A percentile compares a stretch with the other conserved stretches of the same genome.
These are phyloP conservation scores for Spilarctia lutea DNA, from an alignment of 2,888 invertebrate genomes.

Conservation along the genomic window DNA sequence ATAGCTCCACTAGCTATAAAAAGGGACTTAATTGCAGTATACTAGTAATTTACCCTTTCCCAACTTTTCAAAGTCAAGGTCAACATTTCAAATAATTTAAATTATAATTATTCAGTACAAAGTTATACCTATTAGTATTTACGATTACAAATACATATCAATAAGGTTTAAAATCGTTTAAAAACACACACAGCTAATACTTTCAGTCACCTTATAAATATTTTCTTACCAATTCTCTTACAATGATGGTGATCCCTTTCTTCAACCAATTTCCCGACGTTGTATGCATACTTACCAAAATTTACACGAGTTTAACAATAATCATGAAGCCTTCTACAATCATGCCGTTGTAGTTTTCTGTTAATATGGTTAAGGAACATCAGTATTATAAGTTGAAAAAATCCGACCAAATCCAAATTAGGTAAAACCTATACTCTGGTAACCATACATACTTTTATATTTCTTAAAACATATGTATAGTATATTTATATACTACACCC, in stretches of 20 bases:
- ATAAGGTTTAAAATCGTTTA: too few relatives aligned
- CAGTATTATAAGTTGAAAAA: not conserved
- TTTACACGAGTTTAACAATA: conserved; percentile 24
- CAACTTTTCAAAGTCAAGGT: not conserved
- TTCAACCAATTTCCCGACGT: not conserved
- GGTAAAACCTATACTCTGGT: too few relatives aligned
- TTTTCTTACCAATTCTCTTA: not conserved
- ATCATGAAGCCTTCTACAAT: conserved; percentile 32
- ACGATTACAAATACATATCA: too few relatives aligned
- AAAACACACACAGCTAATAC: not conserved
- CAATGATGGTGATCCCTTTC: not conserved
- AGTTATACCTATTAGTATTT: not conserved
- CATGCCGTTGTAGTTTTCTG: conserved; percentile 40
- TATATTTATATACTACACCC: too few relatives aligned
- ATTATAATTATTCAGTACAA: not conserved
- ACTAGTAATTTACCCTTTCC: not conserved
- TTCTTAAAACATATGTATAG: too few relatives aligned
- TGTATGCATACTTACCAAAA: conserved; percentile 27
- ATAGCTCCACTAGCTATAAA: not conserved
- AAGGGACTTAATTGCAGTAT: not conserved
- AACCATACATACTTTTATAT: too few relatives aligned
- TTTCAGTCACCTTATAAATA: not conserved
- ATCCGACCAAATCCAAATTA: too few relatives aligned
- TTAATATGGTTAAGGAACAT: conserved; percentile 30
- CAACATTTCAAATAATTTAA: not conserved